phyloP scores from a whole-genome alignment of 2,888 invertebrate genomes.

The Pherbina coryleti region DNA sequence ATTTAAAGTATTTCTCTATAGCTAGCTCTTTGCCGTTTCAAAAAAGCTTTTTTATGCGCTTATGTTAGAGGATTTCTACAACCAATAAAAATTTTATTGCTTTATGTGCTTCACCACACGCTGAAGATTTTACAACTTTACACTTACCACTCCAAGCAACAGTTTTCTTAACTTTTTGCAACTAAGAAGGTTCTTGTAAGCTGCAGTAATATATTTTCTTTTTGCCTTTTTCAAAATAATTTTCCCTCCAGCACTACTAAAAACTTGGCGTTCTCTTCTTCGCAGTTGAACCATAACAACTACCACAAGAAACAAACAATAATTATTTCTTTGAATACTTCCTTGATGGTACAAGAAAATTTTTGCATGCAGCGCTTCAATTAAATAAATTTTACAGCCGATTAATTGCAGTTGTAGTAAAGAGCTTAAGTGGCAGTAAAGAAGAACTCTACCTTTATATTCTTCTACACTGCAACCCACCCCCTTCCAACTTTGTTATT shows the following conservation, averaged over 20 bases:
- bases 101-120: no score
- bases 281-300: not conserved
- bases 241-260: no score
- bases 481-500: not conserved
- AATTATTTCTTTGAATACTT: not conserved
- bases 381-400: slow-evolving; percentile 28
- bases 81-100: no score
- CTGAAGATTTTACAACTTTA: no score
- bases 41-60: not conserved
- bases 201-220: no score
- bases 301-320: not conserved
- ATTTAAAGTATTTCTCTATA: not conserved
- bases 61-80: no score
- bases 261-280: no score
- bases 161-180: no score
- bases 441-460: not conserved
- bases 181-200: no score
- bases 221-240: no score
- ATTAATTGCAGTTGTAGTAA: slow-evolving; percentile 18
- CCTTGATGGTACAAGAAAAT: not conserved
- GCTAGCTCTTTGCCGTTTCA: not conserved
- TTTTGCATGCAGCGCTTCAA: slow-evolving; percentile 26
- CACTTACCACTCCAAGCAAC: no score
- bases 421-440: not conserved
- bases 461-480: not conserved